Evolutionary conservation across 2,113 vertebrate species (phyloP).

Genomic region (Zonotrichia leucophrys): DNA sequence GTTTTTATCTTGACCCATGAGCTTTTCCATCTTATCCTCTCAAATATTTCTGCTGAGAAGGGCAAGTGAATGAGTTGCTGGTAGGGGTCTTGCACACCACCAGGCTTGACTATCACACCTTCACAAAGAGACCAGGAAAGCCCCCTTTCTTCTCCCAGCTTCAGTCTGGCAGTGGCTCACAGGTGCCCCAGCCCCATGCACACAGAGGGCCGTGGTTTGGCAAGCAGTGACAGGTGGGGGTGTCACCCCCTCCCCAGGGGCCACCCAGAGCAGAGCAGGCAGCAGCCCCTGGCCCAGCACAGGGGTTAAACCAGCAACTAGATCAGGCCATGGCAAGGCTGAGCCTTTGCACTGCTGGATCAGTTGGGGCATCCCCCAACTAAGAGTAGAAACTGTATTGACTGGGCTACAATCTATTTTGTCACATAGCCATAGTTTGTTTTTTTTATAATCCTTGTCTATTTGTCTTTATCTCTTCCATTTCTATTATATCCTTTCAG

Average conservation of each 20-base stretch:
- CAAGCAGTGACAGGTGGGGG: neutral
- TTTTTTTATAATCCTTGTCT: neutral
- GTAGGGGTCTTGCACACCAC: neutral
- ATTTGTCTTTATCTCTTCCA: neutral
- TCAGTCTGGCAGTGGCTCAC: neutral
- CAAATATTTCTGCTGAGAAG: neutral
- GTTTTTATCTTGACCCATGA: neutral
- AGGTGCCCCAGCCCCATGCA: neutral
- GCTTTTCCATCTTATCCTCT: neutral
- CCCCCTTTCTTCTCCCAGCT: no score
- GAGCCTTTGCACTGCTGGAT: neutral
- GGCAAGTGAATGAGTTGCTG: neutral
- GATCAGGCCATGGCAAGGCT: fast-evolving
- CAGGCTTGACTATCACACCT: neutral
- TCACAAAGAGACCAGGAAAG: neutral
- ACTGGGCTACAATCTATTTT: neutral
- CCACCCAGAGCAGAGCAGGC: neutral
- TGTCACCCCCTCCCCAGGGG: neutral
- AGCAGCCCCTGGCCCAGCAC: neutral
- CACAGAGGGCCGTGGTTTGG: neutral
- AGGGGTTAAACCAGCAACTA: fast-evolving
- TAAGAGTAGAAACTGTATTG: neutral
- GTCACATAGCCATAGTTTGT: neutral
- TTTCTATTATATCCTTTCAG: neutral
- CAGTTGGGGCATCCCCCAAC: fast-evolving